Conservation (phyloP, 2,797 vertebrate species). For the Vireo griseus region DNA sequence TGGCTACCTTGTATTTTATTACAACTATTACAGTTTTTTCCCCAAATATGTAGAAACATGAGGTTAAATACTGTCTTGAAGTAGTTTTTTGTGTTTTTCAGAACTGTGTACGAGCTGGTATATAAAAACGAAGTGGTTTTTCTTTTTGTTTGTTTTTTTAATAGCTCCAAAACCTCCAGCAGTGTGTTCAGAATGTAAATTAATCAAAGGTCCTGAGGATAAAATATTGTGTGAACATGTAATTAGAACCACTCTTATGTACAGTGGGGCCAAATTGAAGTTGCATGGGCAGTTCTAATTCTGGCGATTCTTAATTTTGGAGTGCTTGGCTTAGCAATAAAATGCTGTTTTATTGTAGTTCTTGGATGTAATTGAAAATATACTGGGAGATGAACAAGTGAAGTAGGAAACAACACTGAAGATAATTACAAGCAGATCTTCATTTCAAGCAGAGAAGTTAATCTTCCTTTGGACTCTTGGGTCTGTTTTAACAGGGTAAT, state of each 20-base stretch:
- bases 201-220: neutral
- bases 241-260: neutral
- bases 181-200: neutral
- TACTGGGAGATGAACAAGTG: slow-evolving; percentile 41
- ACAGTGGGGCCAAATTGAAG: neutral
- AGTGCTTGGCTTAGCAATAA: slow-evolving; percentile 26
- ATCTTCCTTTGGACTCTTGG: slow-evolving; percentile 49
- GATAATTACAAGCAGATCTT: slow-evolving; percentile 60
- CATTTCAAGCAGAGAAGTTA: slow-evolving; percentile 52
- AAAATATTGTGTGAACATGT: slow-evolving; percentile 1
- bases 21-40: neutral
- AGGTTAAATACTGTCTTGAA: neutral
- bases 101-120: neutral
- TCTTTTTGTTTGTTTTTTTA: neutral
- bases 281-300: slow-evolving; percentile 34
- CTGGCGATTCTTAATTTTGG: slow-evolving; percentile 8
- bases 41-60: neutral
- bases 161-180: neutral
- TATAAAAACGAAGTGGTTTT: neutral
- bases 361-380: slow-evolving; percentile 57
- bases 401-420: slow-evolving; percentile 29
- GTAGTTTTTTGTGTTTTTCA: neutral
- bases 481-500: slow-evolving; percentile 42
- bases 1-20: neutral
- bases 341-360: slow-evolving; percentile 43